phyloP scores from a whole-genome alignment of 2,797 vertebrate species.

The Chelon auratus region DNA sequence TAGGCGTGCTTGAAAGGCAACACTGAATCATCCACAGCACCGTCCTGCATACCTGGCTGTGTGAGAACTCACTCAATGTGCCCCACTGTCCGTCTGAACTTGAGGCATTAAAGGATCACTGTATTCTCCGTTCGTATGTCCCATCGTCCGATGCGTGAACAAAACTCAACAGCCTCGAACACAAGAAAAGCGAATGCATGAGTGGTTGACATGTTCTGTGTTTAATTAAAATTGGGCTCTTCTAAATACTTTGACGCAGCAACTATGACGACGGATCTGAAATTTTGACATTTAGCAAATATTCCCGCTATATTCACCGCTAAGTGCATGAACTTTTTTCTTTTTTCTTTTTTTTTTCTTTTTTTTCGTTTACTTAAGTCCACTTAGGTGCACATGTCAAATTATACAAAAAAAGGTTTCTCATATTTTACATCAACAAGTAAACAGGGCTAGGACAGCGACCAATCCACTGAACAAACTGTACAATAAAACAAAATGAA shows the following conservation, averaged over 20 bases:
- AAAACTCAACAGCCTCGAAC: constrained; percentile 13
- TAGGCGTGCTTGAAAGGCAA: constrained; percentile 33
- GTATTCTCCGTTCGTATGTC: neutral
- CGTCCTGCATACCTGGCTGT: neutral
- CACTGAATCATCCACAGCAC: constrained; percentile 34
- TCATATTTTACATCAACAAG: constrained; percentile 73
- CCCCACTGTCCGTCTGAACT: constrained; percentile 7
- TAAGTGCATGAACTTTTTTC: constrained; percentile 63
- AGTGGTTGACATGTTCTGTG: constrained; percentile 53
- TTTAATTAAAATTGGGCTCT: constrained; percentile 70
- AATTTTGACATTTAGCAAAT: constrained; percentile 56
- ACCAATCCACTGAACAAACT: constrained; percentile 62
- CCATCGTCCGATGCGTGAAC: neutral
- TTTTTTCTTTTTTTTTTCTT: neutral
- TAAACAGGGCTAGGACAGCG: constrained; percentile 50
- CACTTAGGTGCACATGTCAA: constrained; percentile 70
- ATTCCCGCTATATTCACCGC: constrained; percentile 51
- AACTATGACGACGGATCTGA: constrained; percentile 53
- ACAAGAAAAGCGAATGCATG: constrained; percentile 38
- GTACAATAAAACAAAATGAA: constrained; percentile 72
- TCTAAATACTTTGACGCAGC: constrained; percentile 56
- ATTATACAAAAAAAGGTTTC: constrained; percentile 70
- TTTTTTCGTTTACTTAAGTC: constrained; percentile 48
- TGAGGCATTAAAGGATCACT: neutral
- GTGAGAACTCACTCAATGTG: constrained; percentile 8